phyloP scores from a whole-genome alignment of 2,888 invertebrate genomes.

The Neria commutata region DNA sequence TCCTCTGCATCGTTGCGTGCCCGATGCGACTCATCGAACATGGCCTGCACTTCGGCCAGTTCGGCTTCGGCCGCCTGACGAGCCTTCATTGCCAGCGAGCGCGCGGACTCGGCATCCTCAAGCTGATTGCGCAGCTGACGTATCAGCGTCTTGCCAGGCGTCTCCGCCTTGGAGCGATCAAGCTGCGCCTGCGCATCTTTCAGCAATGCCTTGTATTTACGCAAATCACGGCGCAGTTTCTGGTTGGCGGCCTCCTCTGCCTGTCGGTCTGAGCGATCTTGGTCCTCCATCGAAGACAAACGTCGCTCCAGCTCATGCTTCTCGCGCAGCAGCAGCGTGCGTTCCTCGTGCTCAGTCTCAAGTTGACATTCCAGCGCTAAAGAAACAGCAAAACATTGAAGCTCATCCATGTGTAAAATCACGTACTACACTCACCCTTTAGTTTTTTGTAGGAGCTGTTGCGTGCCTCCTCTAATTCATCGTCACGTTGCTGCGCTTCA shows the following conservation, averaged over 20 bases:
- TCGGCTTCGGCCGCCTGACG: slow-evolving; percentile 87
- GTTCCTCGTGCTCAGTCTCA: slow-evolving; percentile 92
- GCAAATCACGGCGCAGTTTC: slow-evolving; percentile 83
- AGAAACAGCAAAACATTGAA: neutral
- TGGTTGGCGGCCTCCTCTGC: slow-evolving; percentile 74
- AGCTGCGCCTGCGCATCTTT: slow-evolving; percentile 92
- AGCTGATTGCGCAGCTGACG: slow-evolving; percentile 82
- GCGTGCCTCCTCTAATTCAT: slow-evolving; percentile 91
- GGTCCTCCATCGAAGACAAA: slow-evolving; percentile 78
- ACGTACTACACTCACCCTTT: slow-evolving; percentile 72
- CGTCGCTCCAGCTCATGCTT: slow-evolving; percentile 91
- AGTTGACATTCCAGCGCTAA: slow-evolving; percentile 86
- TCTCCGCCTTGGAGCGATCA: slow-evolving; percentile 85
- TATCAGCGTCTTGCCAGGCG: slow-evolving; percentile 78
- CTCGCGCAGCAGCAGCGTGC: slow-evolving; percentile 83
- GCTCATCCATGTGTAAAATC: neutral
- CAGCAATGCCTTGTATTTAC: slow-evolving; percentile 86
- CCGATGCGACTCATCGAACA: slow-evolving; percentile 81
- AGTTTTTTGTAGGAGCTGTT: slow-evolving; percentile 91
- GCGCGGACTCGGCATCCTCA: slow-evolving; percentile 88
- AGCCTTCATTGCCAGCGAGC: slow-evolving; percentile 83
- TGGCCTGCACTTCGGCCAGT: slow-evolving; percentile 78
- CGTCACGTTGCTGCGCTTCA: slow-evolving; percentile 88
- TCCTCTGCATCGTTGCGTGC: slow-evolving; percentile 82
- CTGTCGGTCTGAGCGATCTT: slow-evolving; percentile 74